A percentile compares a stretch with the other conserved stretches of the same genome.
phyloP scores from a whole-genome alignment of 2,113 vertebrate genomes.

The Pelusios castaneus region DNA sequence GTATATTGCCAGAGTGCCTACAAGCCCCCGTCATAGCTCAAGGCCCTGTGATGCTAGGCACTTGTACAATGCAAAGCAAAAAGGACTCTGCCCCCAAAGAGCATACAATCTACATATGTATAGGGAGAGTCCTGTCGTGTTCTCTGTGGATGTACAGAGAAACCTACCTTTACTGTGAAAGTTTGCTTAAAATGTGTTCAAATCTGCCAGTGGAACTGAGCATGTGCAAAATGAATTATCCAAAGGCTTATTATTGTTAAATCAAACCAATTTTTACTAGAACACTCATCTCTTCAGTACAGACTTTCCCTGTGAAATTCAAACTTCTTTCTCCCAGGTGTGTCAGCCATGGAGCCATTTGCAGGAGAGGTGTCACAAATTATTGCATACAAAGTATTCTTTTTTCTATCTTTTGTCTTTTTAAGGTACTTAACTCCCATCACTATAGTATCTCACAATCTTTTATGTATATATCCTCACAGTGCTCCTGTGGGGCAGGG shows the following conservation, averaged over 20 bases:
- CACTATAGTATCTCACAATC: neutral
- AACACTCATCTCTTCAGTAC: conserved; percentile 25
- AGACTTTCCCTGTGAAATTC: neutral
- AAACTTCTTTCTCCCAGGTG: neutral
- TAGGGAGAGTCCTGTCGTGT: neutral
- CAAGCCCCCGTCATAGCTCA: neutral
- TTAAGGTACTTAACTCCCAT: neutral
- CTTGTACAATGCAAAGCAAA: neutral
- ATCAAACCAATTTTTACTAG: conserved; percentile 26
- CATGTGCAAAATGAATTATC: neutral
- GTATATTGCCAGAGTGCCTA: neutral
- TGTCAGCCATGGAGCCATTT: conserved; percentile 1
- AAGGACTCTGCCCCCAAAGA: neutral
- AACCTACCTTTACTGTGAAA: neutral
- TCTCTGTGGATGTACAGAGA: neutral
- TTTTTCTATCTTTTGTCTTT: neutral
- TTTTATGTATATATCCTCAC: neutral
- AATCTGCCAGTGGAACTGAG: neutral
- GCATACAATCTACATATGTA: neutral
- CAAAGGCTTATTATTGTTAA: neutral
- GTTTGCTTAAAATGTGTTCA: neutral
- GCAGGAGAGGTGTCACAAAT: neutral
- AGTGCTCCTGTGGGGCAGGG: neutral
- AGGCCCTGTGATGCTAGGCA: neutral
- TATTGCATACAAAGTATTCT: neutral